phyloP scores from a whole-genome alignment of 1,140 invertebrate genomes.

The Solenopsis fugax region DNA sequence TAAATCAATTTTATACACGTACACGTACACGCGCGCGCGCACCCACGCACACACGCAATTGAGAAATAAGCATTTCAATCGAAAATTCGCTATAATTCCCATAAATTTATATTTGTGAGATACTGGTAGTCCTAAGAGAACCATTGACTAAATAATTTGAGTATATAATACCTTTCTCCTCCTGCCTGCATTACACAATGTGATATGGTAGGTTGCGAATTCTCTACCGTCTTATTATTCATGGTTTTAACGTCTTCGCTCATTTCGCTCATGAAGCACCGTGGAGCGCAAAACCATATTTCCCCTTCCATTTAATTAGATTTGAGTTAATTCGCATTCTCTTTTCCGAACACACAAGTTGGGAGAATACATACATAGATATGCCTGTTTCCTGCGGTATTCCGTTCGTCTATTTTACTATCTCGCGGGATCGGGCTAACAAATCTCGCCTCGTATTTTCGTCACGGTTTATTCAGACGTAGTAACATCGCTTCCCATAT shows the following conservation, averaged over 20 bases:
- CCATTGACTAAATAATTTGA: conserved; percentile 20
- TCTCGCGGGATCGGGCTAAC: conserved; percentile 7
- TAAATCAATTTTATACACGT: background rate
- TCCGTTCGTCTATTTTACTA: conserved; percentile 25
- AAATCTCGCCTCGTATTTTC: conserved; percentile 43
- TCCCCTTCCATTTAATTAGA: conserved; percentile 17
- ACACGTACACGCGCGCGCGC: background rate
- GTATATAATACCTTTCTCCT: background rate
- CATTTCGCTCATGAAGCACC: conserved; percentile 27
- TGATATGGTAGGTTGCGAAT: background rate
- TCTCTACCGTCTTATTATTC: conserved; percentile 18
- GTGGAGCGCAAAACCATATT: conserved; percentile 18
- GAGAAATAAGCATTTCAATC: background rate
- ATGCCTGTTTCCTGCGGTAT: background rate
- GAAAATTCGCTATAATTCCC: background rate
- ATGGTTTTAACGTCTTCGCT: conserved; percentile 13
- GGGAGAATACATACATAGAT: background rate
- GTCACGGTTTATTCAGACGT: conserved; percentile 27
- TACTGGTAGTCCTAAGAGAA: background rate
- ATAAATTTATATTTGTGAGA: background rate
- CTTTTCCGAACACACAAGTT: conserved; percentile 22
- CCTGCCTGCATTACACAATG: background rate
- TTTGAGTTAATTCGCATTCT: conserved; percentile 36
- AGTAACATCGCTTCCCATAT: conserved; percentile 42
- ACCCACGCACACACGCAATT: background rate